Conservation (phyloP, 1,140 invertebrate genomes). For the Helicoverpa armigera region DNA sequence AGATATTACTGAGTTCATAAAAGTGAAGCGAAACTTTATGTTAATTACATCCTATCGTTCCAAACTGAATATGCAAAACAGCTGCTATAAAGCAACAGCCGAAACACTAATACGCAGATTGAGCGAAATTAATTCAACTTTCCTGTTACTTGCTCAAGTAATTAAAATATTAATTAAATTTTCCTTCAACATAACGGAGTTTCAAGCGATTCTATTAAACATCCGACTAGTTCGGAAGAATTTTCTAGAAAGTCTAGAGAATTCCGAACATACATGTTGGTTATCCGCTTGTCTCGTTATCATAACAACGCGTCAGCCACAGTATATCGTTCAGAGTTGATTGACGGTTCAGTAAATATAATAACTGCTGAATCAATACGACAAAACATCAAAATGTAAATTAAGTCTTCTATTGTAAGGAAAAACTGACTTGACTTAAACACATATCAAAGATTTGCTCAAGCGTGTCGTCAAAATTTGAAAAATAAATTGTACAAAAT, state of each 20-base stretch:
- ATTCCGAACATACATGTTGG: no score
- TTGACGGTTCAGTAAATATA: background rate
- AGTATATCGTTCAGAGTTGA: conserved; percentile 1
- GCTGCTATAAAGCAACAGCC: conserved; percentile 6
- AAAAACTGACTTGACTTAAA: no score
- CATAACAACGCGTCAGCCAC: conserved; percentile 15
- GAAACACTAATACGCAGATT: conserved; percentile 37
- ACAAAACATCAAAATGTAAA: background rate
- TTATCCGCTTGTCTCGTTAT: conserved; percentile 14
- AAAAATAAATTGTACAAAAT: no score
- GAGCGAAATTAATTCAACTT: conserved; percentile 43
- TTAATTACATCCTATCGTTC: conserved; percentile 2
- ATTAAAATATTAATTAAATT: conserved; percentile 46
- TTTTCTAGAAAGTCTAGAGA: background rate
- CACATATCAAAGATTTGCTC: no score
- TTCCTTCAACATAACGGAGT: background rate
- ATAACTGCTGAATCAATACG: background rate
- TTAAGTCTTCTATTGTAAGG: no score
- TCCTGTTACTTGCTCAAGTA: conserved; percentile 29
- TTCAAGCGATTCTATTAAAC: conserved; percentile 22
- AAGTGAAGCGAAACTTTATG: background rate
- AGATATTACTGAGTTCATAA: background rate
- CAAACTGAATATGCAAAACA: conserved; percentile 27
- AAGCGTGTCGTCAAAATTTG: no score
- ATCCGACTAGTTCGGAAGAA: conserved; percentile 1